Percentiles rank a stretch among this genome's conserved stretches.
These are phyloP conservation scores for Tympanoctomys barrerae DNA, from an alignment of 2,797 vertebrate genomes.

Conservation along the genomic window DNA sequence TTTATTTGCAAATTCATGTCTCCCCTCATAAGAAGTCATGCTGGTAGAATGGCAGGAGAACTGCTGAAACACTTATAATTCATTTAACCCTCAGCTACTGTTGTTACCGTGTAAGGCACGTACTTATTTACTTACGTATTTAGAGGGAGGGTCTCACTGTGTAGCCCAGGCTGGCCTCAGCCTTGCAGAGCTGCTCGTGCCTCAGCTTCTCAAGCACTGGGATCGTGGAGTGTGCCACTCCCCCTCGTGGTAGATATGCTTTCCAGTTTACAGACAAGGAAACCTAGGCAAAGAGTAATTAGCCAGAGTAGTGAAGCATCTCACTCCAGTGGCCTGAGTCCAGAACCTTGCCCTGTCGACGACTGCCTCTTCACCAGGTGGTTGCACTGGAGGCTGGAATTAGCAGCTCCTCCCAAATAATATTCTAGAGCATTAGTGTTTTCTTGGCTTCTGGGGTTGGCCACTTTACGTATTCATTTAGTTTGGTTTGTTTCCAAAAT, in stretches of 20 bases:
- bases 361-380: not conserved
- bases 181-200: not conserved
- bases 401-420: not conserved
- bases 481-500: not conserved
- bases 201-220: not conserved
- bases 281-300: not conserved
- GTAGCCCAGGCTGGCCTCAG: too few species aligned
- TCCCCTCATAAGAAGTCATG: not conserved
- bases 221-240: not conserved
- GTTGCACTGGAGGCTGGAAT: not conserved
- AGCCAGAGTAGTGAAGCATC: not conserved
- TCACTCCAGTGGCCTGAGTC: not conserved
- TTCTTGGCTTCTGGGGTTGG: not conserved
- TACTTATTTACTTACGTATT: too few species aligned
- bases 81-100: not conserved
- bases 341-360: not conserved
- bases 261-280: not conserved
- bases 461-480: not conserved
- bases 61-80: not conserved
- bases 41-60: too few species aligned
- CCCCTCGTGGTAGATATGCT: not conserved
- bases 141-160: too few species aligned
- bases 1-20: slow-evolving; percentile 13
- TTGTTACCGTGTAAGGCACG: not conserved
- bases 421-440: not conserved